Evolutionary conservation across 2,888 invertebrate species (phyloP), one percentile per base, ranked within the genome.

Genomic region (Temnothorax unifasciatus): DNA sequence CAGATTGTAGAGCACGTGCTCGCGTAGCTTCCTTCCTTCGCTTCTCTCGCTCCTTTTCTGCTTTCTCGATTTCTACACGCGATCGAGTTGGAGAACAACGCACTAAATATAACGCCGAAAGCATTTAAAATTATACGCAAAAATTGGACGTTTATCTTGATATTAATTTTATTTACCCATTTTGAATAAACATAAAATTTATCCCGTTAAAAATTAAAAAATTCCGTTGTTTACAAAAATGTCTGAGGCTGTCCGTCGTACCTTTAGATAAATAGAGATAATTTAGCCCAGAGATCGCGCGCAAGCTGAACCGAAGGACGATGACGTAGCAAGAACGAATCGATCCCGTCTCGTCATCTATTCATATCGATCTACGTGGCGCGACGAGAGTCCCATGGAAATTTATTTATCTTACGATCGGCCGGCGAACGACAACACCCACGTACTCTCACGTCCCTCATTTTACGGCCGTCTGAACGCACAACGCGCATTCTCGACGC

Each of bases 281-380:
- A 87, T 89, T 90, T 87, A 85, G 88, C 83, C 75, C 86, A 82
- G 66, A 87, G 86, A 88, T 88, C 81, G 88, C 85, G 88, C 85
- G 87, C 88, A 84, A 85, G 86, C 86, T 86, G 87, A 86, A 90
- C 74, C 85, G 86, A 86, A 86, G 84, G 71, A 88, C 85, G 90
- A 85, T 89, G 90, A 90, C 76, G 86, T 79, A 75, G 88, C 88
- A 84, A 77, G 85, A 85, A 84, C 69, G 79, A 76, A 59, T 81
- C 83, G 76, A 83, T 79, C 83, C 85, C 71, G 76, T 81, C 74
- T 73, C 74, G 85, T 85, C 85, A 81, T 85, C 86, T 85, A 88
- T 88, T 88, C 88, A 88, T 86, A 54, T 69, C 69, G 64, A 63
- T 54, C 47, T 59, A 66, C 52, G 66, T 47, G 13, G 29, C 50